Base-by-base conservation (phyloP, 2,797 vertebrate species). In the Chelon labrosus region DNA sequence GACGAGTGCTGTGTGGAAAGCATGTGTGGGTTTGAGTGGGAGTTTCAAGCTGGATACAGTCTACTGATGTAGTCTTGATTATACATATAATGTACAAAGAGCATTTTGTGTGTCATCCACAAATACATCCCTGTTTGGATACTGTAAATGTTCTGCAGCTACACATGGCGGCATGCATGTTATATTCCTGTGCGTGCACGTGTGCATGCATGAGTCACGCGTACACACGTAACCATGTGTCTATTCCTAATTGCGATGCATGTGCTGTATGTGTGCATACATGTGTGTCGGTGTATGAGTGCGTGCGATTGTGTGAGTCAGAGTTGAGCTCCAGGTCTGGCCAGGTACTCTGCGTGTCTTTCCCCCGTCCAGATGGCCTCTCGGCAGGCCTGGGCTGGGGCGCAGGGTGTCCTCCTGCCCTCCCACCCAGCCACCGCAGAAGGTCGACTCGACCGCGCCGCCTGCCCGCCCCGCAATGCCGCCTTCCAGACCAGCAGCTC, bases 281-380 rank as follows among this genome's bases (percentile, higher is more conserved):
- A 75, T n/a, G n/a, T 81, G 78, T 79, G 73, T 85, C 16, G 14
- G 60, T 61, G 74, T 77, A 68, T 66, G 37, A 35, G 70, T 58
- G 72, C 22, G 44, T 37, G 64, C 2, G 67, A 73, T 72, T 61
- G 77, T 75, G 84, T 87, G 82, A 89, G 90, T 87, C 85, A 86
- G 88, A 81, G 80, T 80, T 68, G 79, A 87, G 86, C 78, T 88
- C 84, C 84, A 87, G 90, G 89, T 91, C 88, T 88, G 85, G 91
- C 92, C 94, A 94, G 93, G 92, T 93, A 90, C 93, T 90, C 92
- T 91, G 93, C 91, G 77, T 93, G 92, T 93, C 93, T 94, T 94
- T 94, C 90, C 93, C 91, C 88, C 70, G 90, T 93, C 94, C 95
- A 95, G 95, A 95, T 95, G 94, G 95, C 84, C 89, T 92, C 93